phyloP scores from a whole-genome alignment of 2,888 invertebrate genomes.

The Andrena bucephala region DNA sequence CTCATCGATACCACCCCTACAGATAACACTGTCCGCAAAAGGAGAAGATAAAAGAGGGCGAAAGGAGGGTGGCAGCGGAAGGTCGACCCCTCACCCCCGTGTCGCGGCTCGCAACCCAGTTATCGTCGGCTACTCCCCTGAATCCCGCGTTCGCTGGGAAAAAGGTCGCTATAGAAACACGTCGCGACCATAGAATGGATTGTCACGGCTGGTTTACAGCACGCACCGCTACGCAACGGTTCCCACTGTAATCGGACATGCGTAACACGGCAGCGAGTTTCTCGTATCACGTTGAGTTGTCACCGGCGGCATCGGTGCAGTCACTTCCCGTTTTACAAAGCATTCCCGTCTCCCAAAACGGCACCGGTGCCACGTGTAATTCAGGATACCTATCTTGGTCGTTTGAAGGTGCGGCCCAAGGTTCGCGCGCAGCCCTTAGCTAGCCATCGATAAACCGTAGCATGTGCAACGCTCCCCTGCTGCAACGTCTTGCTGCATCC shows the following conservation, averaged over 20 bases:
- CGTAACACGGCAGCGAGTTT: conserved; percentile 62
- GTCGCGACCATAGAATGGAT: conserved; percentile 15
- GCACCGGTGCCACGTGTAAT: background rate
- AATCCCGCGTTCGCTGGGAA: background rate
- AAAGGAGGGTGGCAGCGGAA: conserved; percentile 3
- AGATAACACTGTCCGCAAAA: conserved; percentile 20
- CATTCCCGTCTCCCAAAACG: background rate
- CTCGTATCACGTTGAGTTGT: conserved; percentile 65
- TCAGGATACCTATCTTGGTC: background rate
- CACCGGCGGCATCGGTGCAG: conserved; percentile 49
- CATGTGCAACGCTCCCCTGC: conserved; percentile 3
- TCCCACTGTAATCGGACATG: conserved; percentile 64
- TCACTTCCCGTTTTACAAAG: conserved; percentile 9
- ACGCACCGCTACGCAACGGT: conserved; percentile 62
- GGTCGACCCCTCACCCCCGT: background rate
- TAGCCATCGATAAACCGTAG: background rate
- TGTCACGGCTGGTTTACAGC: conserved; percentile 9
- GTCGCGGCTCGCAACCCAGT: conserved; percentile 27
- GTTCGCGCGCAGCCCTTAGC: conserved; percentile 13
- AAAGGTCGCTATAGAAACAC: conserved; percentile 21
- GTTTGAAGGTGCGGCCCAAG: background rate
- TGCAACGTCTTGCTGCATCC: background rate
- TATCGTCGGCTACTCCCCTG: conserved; percentile 18
- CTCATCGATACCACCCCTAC: conserved; percentile 1
- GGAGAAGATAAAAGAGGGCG: conserved; percentile 21